Percentiles rank a stretch among this genome's conserved stretches.
phyloP scores from a whole-genome alignment of 2,797 vertebrate species.

The Strix occidentalis region DNA sequence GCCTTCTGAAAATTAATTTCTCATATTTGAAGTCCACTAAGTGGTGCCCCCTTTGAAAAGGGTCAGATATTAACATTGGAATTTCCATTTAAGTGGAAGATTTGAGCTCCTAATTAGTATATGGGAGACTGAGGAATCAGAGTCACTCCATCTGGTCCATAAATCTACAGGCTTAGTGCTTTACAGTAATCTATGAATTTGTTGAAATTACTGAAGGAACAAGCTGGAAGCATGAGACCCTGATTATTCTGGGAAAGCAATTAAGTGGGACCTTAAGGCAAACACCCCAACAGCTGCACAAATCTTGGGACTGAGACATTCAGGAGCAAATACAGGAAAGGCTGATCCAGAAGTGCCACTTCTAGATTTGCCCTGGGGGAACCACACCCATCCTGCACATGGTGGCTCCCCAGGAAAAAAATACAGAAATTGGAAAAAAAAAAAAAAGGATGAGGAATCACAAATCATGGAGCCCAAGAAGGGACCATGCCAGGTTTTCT shows the following conservation, averaged over 20 bases:
- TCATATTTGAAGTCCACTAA: fast-evolving
- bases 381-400: neutral
- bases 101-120: neutral
- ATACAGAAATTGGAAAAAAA: neutral
- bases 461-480: neutral
- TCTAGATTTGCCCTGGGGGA: neutral
- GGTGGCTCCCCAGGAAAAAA: neutral
- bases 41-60: neutral
- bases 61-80: fast-evolving
- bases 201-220: neutral
- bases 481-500: neutral
- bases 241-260: neutral
- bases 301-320: neutral
- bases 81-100: neutral
- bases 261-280: neutral
- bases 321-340: neutral
- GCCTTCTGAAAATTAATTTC: neutral
- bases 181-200: neutral
- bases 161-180: neutral
- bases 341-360: neutral
- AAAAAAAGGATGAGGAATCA: neutral
- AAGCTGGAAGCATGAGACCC: neutral
- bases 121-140: neutral
- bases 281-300: neutral
- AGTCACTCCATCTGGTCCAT: neutral